Conservation (phyloP, 2,113 vertebrate species). For the Azemiops feae region DNA sequence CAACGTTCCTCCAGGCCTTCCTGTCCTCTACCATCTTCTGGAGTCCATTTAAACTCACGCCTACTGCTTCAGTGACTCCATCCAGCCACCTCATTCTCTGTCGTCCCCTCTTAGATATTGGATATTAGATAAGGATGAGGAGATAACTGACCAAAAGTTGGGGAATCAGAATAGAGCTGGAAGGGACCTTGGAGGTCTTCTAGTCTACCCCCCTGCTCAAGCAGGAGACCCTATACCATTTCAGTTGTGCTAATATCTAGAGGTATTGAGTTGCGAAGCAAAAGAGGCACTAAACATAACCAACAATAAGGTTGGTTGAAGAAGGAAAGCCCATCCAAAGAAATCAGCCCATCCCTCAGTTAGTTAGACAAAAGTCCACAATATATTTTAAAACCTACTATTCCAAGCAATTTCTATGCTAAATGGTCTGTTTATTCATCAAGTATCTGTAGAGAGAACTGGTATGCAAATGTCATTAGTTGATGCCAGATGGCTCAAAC, state of each 20-base stretch:
- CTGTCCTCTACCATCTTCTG: too few relatives aligned
- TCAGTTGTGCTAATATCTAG: rapidly evolving
- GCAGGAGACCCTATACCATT: too few relatives aligned
- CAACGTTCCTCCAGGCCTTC: too few relatives aligned
- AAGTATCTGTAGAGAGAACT: constrained; percentile 22
- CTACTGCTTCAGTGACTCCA: too few relatives aligned
- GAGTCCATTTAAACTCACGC: too few relatives aligned
- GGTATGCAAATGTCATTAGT: constrained; percentile 2
- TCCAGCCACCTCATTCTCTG: too few relatives aligned
- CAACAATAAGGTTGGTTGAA: constrained; percentile 22
- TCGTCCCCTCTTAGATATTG: not conserved
- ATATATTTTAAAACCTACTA: not conserved
- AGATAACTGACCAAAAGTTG: not conserved
- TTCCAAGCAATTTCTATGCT: not conserved
- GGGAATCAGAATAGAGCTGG: too few relatives aligned
- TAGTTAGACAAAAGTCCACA: not conserved
- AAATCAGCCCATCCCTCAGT: not conserved
- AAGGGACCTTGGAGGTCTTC: too few relatives aligned
- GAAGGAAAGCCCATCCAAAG: not conserved
- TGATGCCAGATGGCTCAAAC: not conserved
- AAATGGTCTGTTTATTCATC: constrained; percentile 16
- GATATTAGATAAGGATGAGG: not conserved
- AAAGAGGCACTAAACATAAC: constrained; percentile 28
- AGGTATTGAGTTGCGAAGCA: not conserved
- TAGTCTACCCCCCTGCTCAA: too few relatives aligned